Base-by-base conservation (phyloP, 2,113 vertebrate species). In the Arenaria interpres region DNA sequence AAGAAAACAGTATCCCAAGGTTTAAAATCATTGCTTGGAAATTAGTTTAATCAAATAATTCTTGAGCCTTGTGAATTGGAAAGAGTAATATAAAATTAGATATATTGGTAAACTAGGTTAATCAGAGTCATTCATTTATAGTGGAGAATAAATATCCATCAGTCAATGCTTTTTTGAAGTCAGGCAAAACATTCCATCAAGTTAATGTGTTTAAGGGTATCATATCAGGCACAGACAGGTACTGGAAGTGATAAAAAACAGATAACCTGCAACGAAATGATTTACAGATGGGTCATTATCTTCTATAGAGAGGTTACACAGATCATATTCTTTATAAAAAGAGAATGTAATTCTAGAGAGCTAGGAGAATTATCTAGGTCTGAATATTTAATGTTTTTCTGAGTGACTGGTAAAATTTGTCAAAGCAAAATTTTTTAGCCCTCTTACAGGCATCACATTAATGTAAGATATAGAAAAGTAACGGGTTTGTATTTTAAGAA, bases 201-300 rank as follows among this genome's bases (percentile, higher is more conserved):
- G 96, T 94, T 97, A 98, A 97, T 97, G 93, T 97, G 94, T 97
- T 97, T 97, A 93, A 97, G 92, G 96, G 94, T 95, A 96, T 95
- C 97, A 97, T 97, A 98, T 98, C 96, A 97, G 98, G 98, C 97
- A 98, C 94, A 98, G 98, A 97, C 97, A 98, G 98, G 98, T 98
- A 98, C 96, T 95, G 97, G 97, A 96, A 95, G 96, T 97, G 97
- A 98, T 97, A 98, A 97, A 97, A 97, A 96, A n/a, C 98, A 98
- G 98, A 98, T 98, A 98, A 96, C 96, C 79, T 96, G 92, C 90
- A 90, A 90, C 89, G 82, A 96, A 97, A 97, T 96, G 94, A 98
- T 98, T 98, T 97, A 96, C 98, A 98, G 97, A 97, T 98, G 98
- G 95, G 53, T 71, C 94, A 93, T 96, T 98, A 97, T 97, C 93